Evolutionary conservation across 2,113 vertebrate species (phyloP).

Genomic region (Todiramphus saurophagus): DNA sequence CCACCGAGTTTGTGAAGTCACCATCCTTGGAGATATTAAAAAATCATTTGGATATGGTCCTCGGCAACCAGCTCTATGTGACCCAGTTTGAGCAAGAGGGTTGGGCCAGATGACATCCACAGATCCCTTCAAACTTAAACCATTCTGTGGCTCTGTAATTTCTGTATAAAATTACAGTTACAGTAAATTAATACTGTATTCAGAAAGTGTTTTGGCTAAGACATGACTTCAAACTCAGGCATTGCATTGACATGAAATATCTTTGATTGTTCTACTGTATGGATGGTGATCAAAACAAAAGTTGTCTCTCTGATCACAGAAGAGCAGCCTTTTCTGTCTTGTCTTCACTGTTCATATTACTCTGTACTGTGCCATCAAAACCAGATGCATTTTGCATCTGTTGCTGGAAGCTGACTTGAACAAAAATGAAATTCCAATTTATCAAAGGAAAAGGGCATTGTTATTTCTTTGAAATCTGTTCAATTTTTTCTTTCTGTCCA

Average conservation of each 20-base stretch:
- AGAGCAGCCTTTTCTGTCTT: not conserved
- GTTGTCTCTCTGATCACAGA: not conserved
- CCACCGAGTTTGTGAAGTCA: not conserved
- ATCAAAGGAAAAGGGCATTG: not conserved
- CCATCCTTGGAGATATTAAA: not conserved
- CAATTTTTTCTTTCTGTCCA: not conserved
- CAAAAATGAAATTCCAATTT: conserved; percentile 3
- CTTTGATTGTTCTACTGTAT: not conserved
- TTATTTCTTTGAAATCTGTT: not conserved
- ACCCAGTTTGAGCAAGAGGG: not conserved
- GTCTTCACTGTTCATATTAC: not conserved
- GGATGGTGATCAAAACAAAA: not conserved
- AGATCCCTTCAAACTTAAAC: not conserved
- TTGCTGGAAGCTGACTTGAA: not conserved
- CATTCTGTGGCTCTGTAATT: not conserved
- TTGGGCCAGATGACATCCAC: not conserved
- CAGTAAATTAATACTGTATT: not conserved
- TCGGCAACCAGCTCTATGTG: not conserved
- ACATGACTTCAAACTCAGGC: not conserved
- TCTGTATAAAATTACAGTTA: not conserved
- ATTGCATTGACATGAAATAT: not conserved
- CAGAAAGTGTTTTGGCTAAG: not conserved
- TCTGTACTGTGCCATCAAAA: not conserved
- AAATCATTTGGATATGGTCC: not conserved
- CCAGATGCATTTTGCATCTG: not conserved